Evolutionary conservation across 2,797 vertebrate genomes (phyloP).

Genomic region (Galagoides demidoff): DNA sequence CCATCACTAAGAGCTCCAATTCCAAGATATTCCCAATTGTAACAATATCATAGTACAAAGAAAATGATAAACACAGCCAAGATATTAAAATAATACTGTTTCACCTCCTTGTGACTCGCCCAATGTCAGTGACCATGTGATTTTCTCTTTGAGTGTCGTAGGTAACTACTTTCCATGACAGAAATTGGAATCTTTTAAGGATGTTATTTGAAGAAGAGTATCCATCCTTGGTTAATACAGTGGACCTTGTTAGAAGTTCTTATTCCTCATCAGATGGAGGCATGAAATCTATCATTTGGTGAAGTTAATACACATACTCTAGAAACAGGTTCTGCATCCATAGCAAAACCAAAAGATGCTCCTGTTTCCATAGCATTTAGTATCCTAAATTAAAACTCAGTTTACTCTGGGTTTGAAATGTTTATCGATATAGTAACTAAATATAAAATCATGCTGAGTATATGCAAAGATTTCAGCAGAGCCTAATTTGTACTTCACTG

Average conservation of each 20-base stretch:
- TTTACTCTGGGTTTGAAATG: constrained; percentile 34
- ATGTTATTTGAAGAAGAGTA: neutral
- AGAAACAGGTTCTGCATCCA: neutral
- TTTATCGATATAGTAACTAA: constrained; percentile 33
- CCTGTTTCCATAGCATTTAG: constrained; percentile 31
- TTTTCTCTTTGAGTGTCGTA: neutral
- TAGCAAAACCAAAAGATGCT: neutral
- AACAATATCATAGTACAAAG: neutral
- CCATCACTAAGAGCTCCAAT: neutral
- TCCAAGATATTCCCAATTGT: neutral
- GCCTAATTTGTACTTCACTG: constrained; percentile 39
- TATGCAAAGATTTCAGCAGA: constrained; percentile 47
- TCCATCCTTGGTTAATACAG: neutral
- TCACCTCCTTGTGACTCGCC: neutral
- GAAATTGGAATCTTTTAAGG: constrained; percentile 16
- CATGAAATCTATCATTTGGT: neutral
- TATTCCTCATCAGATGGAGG: neutral
- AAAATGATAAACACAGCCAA: neutral
- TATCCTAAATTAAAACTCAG: constrained; percentile 37
- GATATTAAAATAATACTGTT: neutral
- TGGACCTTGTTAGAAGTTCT: neutral
- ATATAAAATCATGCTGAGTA: constrained; percentile 39
- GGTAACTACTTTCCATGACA: neutral
- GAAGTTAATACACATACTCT: neutral
- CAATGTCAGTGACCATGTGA: neutral